These are phyloP conservation scores for Conchocele bisecta DNA, from an alignment of 2,888 invertebrate genomes.

Conservation along the genomic window DNA sequence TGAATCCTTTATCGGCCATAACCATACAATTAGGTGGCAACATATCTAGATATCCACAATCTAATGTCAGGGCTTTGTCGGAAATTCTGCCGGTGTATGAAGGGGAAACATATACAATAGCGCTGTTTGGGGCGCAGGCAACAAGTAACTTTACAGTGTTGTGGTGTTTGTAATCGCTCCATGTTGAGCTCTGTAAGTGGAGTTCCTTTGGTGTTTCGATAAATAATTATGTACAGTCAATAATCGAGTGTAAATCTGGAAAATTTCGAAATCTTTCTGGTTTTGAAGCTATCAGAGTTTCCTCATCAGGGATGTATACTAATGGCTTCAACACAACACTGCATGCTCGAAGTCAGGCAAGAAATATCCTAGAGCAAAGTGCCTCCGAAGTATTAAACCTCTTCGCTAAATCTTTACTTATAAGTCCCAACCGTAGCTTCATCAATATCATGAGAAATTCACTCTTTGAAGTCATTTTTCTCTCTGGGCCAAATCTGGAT, in stretches of 20 bases:
- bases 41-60: slow-evolving; percentile 49
- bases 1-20: slow-evolving; percentile 61
- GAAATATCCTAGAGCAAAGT: slow-evolving; percentile 35
- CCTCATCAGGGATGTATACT: slow-evolving; percentile 29
- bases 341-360: slow-evolving; percentile 38
- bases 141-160: slow-evolving; percentile 59
- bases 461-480: slow-evolving; percentile 37
- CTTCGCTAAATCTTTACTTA: slow-evolving; percentile 40
- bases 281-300: slow-evolving; percentile 34
- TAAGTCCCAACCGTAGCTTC: slow-evolving; percentile 39
- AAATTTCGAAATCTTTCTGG: slow-evolving; percentile 28
- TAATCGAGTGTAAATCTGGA: slow-evolving; percentile 37
- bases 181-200: slow-evolving; percentile 42
- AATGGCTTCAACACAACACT: slow-evolving; percentile 8
- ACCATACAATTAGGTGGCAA: slow-evolving; percentile 40
- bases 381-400: slow-evolving; percentile 39
- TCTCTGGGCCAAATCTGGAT: slow-evolving; percentile 28
- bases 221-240: slow-evolving; percentile 46
- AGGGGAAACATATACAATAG: slow-evolving; percentile 39
- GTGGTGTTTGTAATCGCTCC: slow-evolving; percentile 62
- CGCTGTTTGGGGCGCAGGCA: slow-evolving; percentile 50
- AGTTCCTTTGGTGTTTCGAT: slow-evolving; percentile 53
- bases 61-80: slow-evolving; percentile 46
- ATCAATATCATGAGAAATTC: slow-evolving; percentile 45
- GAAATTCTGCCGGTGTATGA: slow-evolving; percentile 51